These are phyloP conservation scores for Salvator merianae DNA, from an alignment of 2,113 vertebrate species.

Conservation along the genomic window DNA sequence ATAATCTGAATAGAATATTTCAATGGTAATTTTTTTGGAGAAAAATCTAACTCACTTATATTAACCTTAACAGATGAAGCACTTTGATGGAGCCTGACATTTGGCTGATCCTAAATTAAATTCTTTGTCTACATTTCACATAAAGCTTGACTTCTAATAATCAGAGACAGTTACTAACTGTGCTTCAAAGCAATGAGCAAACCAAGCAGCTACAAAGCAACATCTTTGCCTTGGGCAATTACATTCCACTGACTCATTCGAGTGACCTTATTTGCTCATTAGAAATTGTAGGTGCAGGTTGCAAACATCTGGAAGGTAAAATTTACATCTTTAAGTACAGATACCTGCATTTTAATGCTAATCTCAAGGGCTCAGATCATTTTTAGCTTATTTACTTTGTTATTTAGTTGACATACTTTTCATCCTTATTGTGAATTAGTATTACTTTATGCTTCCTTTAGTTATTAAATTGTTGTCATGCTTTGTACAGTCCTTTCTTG, in stretches of 20 bases:
- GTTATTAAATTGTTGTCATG: conserved; percentile 8
- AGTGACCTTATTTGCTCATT: conserved; percentile 75
- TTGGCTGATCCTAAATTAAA: conserved; percentile 62
- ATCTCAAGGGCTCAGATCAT: conserved; percentile 32
- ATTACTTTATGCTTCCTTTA: neutral
- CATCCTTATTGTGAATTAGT: neutral
- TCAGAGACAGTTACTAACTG: conserved; percentile 63
- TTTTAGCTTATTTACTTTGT: conserved; percentile 44
- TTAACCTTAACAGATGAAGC: conserved; percentile 49
- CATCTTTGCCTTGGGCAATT: conserved; percentile 61
- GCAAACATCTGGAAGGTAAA: conserved; percentile 68
- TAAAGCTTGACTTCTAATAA: conserved; percentile 50
- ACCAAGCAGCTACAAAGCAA: conserved; percentile 52
- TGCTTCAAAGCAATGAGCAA: conserved; percentile 68
- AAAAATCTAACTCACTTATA: conserved; percentile 50
- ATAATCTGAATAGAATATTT: conserved; percentile 4
- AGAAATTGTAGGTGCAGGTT: conserved; percentile 65
- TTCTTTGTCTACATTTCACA: conserved; percentile 53
- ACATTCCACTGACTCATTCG: conserved; percentile 62
- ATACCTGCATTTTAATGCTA: conserved; percentile 62
- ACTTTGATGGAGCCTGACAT: conserved; percentile 52
- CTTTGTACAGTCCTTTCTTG: neutral
- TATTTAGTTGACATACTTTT: conserved; percentile 18
- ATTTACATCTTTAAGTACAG: conserved; percentile 59
- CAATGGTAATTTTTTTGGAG: neutral